Conservation (phyloP, 1,140 invertebrate species). For the Orchestia grillus region DNA sequence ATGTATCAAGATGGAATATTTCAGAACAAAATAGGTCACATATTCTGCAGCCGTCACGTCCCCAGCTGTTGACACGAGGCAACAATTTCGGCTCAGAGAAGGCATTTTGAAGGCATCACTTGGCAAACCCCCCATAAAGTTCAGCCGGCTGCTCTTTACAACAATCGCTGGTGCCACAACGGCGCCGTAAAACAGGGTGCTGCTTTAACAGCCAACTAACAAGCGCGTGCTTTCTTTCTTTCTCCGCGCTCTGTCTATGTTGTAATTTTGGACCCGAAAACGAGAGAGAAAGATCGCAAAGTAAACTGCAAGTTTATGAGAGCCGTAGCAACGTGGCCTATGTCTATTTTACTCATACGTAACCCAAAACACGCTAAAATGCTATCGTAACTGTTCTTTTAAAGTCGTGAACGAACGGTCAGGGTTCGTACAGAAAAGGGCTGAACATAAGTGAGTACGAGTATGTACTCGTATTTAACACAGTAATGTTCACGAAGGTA, state of each 20-base stretch:
- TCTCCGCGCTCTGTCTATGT: background rate
- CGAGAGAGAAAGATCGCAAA: background rate
- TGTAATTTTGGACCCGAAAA: background rate
- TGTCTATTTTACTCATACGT: background rate
- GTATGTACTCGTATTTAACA: too few relatives aligned
- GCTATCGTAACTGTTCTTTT: background rate
- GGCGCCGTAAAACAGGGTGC: constrained; percentile 27
- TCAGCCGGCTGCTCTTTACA: constrained; percentile 22
- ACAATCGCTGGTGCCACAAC: background rate
- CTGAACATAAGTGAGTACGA: background rate
- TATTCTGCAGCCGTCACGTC: background rate
- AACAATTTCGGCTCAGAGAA: background rate
- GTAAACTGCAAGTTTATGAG: background rate
- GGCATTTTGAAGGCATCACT: constrained; percentile 24
- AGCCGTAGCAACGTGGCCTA: background rate
- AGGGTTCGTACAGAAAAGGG: background rate
- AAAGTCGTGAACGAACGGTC: background rate
- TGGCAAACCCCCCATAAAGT: constrained; percentile 33
- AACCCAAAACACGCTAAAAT: too few relatives aligned
- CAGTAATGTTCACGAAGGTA: too few relatives aligned
- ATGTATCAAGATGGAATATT: background rate
- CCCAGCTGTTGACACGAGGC: background rate
- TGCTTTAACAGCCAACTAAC: constrained; percentile 28
- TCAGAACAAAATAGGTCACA: background rate
- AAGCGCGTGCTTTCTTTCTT: constrained; percentile 8